Conservation (phyloP, 92 coral and sea anemone species). For the Parazoanthus atlanticus region DNA sequence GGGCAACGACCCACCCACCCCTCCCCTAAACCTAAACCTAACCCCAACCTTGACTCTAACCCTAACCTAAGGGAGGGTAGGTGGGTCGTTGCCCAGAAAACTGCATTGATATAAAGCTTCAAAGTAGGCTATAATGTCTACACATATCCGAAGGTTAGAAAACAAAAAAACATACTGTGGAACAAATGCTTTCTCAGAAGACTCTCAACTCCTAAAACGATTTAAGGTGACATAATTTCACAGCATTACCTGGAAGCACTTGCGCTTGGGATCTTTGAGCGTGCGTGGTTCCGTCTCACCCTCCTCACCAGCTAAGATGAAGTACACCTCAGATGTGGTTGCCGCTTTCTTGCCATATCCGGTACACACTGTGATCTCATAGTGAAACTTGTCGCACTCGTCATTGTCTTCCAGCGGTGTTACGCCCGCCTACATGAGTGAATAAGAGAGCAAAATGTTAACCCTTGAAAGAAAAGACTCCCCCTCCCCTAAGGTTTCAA, state of each 20-base stretch:
- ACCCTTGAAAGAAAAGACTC: not conserved
- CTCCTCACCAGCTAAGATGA: constrained; percentile 81
- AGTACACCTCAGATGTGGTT: constrained; percentile 83
- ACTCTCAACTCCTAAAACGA: not conserved
- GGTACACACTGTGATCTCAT: constrained; percentile 89
- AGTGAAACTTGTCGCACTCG: constrained; percentile 72
- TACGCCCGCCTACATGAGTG: constrained; percentile 78
- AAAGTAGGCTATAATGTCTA: too few species aligned
- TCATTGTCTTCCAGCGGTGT: constrained; percentile 91
- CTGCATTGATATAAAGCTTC: too few species aligned
- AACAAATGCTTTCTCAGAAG: not conserved
- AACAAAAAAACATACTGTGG: not conserved
- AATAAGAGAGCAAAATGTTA: not conserved
- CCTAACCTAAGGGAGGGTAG: too few species aligned
- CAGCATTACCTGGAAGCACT: constrained; percentile 76
- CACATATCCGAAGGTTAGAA: not conserved
- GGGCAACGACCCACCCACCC: too few species aligned
- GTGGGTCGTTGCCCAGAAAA: too few species aligned
- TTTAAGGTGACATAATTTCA: not conserved
- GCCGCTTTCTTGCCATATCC: constrained; percentile 85
- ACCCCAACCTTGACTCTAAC: too few species aligned
- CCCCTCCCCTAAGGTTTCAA: not conserved
- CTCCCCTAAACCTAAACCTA: too few species aligned
- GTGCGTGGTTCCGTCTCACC: constrained; percentile 83
- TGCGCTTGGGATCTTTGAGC: constrained; percentile 86